phyloP scores from a whole-genome alignment of 2,113 vertebrate genomes.

The Chloropsis cyanopogon region DNA sequence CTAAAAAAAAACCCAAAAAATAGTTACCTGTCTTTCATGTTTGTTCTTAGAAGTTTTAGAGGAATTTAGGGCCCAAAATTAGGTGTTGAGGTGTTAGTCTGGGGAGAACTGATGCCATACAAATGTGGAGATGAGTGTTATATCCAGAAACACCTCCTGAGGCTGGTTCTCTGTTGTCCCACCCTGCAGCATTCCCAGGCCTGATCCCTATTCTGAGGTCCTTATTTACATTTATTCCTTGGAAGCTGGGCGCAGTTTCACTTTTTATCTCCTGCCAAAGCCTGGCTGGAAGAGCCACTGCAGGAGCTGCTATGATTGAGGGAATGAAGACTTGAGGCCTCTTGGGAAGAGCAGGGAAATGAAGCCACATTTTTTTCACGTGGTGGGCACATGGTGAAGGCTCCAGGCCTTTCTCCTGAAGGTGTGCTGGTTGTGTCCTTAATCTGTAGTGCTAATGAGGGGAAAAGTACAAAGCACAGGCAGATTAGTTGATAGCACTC shows the following conservation, averaged over 20 bases:
- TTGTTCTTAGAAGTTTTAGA: background rate
- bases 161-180: background rate
- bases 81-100: background rate
- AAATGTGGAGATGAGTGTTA: too few relatives aligned
- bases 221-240: background rate
- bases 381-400: background rate
- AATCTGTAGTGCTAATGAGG: background rate
- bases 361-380: background rate
- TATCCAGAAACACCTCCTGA: background rate
- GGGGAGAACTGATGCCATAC: background rate
- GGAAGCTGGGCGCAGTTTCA: background rate
- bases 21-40: background rate
- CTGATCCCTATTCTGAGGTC: background rate
- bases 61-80: background rate
- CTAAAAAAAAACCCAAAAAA: too few relatives aligned
- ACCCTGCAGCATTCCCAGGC: background rate
- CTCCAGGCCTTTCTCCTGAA: background rate
- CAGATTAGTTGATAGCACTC: background rate
- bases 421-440: background rate
- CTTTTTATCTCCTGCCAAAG: background rate
- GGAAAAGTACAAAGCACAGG: background rate
- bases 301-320: rapidly evolving
- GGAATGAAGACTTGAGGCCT: background rate
- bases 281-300: background rate
- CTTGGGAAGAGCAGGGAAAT: background rate